A percentile compares a stretch with the other conserved stretches of the same genome.
These are phyloP conservation scores for Oedothorax gibbosus DNA, from an alignment of 1,140 invertebrate genomes.

Conservation along the genomic window DNA sequence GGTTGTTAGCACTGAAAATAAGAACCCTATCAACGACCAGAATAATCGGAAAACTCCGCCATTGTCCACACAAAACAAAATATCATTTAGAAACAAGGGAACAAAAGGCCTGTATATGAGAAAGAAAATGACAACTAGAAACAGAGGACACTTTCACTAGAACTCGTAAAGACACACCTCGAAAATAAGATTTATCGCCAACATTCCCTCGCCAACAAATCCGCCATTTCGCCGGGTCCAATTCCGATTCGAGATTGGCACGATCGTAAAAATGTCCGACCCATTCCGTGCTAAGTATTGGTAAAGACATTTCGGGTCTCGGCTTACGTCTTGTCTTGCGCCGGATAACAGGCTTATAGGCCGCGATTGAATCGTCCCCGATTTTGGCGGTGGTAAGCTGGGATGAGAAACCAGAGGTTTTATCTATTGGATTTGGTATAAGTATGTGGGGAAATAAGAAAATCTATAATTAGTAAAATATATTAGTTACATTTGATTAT, in stretches of 20 bases:
- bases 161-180: conserved; percentile 29
- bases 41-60: conserved; percentile 7
- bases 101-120: background rate
- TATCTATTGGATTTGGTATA: background rate
- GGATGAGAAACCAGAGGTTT: background rate
- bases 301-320: conserved; percentile 36
- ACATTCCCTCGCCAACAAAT: conserved; percentile 48
- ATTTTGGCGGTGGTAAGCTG: background rate
- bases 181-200: conserved; percentile 52
- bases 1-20: no score
- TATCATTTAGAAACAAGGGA: conserved; percentile 18
- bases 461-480: no score
- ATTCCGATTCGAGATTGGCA: conserved; percentile 25
- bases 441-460: no score
- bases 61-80: conserved; percentile 11
- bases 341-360: conserved; percentile 28
- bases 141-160: conserved; percentile 44
- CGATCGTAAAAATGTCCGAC: conserved; percentile 33
- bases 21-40: no score
- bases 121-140: conserved; percentile 14
- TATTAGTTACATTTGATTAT: no score
- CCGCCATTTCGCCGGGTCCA: conserved; percentile 39
- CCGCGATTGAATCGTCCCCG: conserved; percentile 32
- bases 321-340: conserved; percentile 4
- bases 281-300: conserved; percentile 53